Conservation (phyloP, 2,113 vertebrate genomes). For the human region DNA sequence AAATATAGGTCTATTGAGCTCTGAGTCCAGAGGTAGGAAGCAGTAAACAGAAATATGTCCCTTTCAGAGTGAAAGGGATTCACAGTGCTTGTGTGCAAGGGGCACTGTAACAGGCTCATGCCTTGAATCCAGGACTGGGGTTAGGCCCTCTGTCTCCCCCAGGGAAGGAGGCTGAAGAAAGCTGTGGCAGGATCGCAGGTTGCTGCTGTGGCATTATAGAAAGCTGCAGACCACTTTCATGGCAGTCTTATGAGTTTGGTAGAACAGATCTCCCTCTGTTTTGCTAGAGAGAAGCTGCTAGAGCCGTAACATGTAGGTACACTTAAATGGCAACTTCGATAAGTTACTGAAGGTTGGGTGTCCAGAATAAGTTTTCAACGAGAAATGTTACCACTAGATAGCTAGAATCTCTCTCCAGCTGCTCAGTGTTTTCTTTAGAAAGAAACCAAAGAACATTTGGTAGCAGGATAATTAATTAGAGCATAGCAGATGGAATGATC, state of each 20-base stretch:
- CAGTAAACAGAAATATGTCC: background rate
- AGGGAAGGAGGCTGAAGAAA: background rate
- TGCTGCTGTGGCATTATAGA: too few species aligned
- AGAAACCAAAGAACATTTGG: background rate
- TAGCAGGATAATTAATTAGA: background rate
- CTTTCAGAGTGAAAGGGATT: too few species aligned
- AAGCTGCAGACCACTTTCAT: background rate
- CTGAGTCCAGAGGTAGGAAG: background rate
- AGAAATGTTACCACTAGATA: background rate
- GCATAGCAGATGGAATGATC: background rate
- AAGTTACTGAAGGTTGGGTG: background rate
- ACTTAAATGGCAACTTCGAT: background rate
- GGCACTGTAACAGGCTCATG: background rate
- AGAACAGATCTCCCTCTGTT: background rate
- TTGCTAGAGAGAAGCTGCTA: background rate
- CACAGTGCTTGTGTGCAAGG: too few species aligned
- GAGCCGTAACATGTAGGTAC: background rate
- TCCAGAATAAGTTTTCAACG: background rate
- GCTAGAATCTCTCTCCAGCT: background rate
- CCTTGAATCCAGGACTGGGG: too few species aligned
- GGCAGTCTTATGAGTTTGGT: background rate
- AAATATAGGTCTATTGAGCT: background rate
- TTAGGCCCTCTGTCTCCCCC: background rate
- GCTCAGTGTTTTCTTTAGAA: slow-evolving; percentile 32
- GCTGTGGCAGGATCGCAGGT: background rate